Base-by-base conservation (phyloP, 2,888 invertebrate genomes). In the Torymus aiolomorphi region DNA sequence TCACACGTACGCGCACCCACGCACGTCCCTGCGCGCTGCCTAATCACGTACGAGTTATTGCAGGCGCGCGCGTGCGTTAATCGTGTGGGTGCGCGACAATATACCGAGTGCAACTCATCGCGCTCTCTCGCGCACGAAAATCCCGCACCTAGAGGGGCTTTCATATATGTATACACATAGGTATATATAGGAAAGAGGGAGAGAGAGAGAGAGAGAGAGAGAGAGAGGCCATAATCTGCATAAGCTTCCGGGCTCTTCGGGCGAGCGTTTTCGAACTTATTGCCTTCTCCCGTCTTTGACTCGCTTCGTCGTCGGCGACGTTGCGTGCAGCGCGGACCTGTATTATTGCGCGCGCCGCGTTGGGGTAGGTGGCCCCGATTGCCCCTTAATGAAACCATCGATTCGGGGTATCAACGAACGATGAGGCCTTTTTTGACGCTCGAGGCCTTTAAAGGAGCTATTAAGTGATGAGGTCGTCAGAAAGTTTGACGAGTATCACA, bases 11-110 rank as follows among this genome's bases (percentile, higher is more conserved):
- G 8, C 31, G 31, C 8, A 31, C 49, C 5, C 42, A 1, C 59
- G 1, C 54, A 13, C 54, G n/a, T 11, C 52, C 12, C 18, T 2
- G n/a, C 11, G n/a, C 18, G 16, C 63, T 13, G n/a, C 70, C 59
- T 76, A 76, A 76, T 76, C 77, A 78, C 77, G 51, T 72, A 24
- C 65, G 56, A 71, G 77, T 72, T 78, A 57, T 57, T 59, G 72
- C 73, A 73, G 78, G 73, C 78, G 78, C 73, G 51, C 20, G 69
- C 16, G 31, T 2, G 31, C 31, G 31, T 31, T 59, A 72, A 78
- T 63, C 57, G n/a, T 31, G 31, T 31, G 31, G 31, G 31, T 31
- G 31, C 16, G 62, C 18, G 70, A 66, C 20, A 61, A 51, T 18
- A 18, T 59, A 18, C 31, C 65, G 65, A 72, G 57, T 65, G 74